Conservation (phyloP, 2,113 vertebrate species). For the Tinamus guttatus region DNA sequence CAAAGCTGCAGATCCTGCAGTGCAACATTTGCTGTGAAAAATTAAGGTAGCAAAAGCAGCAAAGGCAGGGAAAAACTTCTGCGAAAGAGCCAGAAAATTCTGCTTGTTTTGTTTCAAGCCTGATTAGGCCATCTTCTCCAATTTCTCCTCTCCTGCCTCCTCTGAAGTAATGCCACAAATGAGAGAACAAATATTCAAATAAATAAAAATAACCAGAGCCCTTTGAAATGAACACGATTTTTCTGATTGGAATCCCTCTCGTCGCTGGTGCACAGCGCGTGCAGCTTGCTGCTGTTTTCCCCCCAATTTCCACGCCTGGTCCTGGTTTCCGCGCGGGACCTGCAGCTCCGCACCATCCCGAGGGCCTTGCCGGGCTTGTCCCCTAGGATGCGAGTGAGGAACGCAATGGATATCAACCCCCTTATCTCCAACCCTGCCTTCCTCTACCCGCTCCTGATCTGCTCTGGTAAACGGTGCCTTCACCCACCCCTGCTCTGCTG, state of each 20-base stretch:
- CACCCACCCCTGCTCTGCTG: background rate
- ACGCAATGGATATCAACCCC: background rate
- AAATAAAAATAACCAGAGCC: background rate
- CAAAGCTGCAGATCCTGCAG: background rate
- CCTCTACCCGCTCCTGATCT: background rate
- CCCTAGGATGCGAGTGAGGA: background rate
- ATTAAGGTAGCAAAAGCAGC: background rate
- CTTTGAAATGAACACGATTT: background rate
- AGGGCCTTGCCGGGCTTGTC: background rate
- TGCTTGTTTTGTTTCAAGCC: background rate
- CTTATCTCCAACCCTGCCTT: background rate
- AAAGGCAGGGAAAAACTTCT: background rate
- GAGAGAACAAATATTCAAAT: background rate
- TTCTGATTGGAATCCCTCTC: background rate
- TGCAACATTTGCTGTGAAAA: background rate
- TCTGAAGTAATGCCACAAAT: background rate
- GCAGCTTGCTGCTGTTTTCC: background rate
- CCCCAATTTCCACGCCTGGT: background rate
- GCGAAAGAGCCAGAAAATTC: background rate
- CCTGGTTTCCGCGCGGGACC: background rate
- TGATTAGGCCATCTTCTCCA: background rate
- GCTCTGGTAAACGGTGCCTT: background rate
- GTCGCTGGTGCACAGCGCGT: background rate
- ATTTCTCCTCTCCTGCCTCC: background rate
- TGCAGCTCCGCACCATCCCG: background rate